Percentiles rank a stretch among this genome's conserved stretches.
phyloP scores from a whole-genome alignment of 1,140 invertebrate species.

The Sitodiplosis mosellana region DNA sequence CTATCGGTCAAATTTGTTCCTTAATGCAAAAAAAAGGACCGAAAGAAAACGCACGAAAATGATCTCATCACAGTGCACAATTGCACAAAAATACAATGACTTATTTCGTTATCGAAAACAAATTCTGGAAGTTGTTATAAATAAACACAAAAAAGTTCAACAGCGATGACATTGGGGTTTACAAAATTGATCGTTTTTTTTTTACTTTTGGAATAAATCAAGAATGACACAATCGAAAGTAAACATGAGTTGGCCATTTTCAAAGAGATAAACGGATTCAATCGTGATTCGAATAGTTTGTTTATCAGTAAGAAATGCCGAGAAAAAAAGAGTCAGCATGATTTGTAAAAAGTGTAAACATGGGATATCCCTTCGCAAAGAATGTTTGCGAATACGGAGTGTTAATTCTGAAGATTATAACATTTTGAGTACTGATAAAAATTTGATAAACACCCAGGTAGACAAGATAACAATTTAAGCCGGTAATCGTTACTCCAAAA shows the following conservation, averaged over 20 bases:
- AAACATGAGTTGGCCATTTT: background rate
- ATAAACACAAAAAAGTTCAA: too few species aligned
- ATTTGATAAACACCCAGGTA: background rate
- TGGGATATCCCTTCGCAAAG: background rate
- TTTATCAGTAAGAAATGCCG: background rate
- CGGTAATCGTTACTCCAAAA: too few species aligned
- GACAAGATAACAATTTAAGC: background rate
- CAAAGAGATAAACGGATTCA: background rate
- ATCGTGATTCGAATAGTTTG: background rate
- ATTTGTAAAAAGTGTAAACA: background rate
- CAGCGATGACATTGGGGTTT: too few species aligned
- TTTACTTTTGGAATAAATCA: too few species aligned
- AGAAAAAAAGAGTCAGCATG: background rate
- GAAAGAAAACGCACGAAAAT: too few species aligned
- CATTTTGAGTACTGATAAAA: background rate
- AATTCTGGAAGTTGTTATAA: too few species aligned
- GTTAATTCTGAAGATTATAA: background rate
- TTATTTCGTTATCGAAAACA: too few species aligned
- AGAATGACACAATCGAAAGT: background rate
- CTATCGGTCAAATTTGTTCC: too few species aligned
- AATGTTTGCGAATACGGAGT: background rate
- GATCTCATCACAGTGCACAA: too few species aligned
- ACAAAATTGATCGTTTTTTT: too few species aligned
- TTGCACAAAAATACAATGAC: too few species aligned
- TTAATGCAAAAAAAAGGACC: too few species aligned